These are phyloP conservation scores for Anhinga anhinga DNA, from an alignment of 2,113 vertebrate species.

Conservation along the genomic window DNA sequence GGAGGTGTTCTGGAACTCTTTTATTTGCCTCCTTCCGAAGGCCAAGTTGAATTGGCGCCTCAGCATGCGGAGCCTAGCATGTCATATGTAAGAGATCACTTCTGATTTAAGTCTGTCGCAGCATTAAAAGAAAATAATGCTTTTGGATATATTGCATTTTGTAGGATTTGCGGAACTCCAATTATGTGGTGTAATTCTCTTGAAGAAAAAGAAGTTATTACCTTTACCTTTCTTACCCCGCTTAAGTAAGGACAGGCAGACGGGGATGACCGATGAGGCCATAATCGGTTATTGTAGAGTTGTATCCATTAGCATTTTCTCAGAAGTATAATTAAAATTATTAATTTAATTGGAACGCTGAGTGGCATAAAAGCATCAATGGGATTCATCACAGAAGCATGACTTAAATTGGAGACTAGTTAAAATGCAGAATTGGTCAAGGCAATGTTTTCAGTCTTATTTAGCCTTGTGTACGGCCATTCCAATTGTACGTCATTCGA, in stretches of 20 bases:
- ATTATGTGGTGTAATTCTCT: neutral
- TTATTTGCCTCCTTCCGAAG: neutral
- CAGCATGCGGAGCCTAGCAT: fast-evolving
- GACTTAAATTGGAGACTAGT: neutral
- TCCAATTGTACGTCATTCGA: fast-evolving
- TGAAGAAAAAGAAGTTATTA: neutral
- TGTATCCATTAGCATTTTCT: conserved; percentile 13
- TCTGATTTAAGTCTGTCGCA: neutral
- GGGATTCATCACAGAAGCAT: neutral
- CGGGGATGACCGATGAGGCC: neutral
- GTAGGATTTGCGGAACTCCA: neutral
- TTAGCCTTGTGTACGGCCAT: neutral
- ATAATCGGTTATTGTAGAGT: neutral
- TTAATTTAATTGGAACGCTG: neutral
- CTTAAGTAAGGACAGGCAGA: neutral
- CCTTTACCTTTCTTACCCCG: neutral
- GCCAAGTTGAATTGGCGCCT: neutral
- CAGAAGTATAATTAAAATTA: conserved; percentile 33
- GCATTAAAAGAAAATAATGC: neutral
- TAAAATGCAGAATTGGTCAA: neutral
- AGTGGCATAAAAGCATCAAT: neutral
- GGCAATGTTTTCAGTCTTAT: neutral
- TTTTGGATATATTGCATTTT: neutral
- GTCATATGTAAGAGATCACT: neutral
- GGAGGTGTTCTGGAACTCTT: neutral